A percentile compares a stretch with the other conserved stretches of the same genome.
Conservation (phyloP, 1,140 invertebrate species). For the Sycophaga agraensis region DNA sequence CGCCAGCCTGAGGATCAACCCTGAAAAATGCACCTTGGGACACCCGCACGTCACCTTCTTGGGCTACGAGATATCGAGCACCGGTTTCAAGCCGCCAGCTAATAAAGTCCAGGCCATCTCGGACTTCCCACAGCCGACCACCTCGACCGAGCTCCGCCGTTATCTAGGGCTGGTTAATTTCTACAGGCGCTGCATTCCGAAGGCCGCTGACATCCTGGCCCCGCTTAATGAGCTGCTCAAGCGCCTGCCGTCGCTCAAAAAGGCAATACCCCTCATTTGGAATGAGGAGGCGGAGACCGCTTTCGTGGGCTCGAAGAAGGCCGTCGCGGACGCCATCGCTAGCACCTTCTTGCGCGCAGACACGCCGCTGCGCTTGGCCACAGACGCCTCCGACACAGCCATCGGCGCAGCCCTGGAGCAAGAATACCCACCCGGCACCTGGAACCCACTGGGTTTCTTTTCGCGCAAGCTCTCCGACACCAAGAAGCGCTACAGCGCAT, state of each 20-base stretch:
- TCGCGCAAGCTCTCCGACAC: slow-evolving; percentile 14
- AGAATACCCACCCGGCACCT: not conserved
- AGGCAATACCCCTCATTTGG: slow-evolving; percentile 28
- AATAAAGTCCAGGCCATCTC: not conserved
- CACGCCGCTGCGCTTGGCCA: not conserved
- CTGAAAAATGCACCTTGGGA: too few relatives aligned
- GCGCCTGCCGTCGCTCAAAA: slow-evolving; percentile 29
- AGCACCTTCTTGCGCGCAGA: too few relatives aligned
- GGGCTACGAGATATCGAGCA: too few relatives aligned
- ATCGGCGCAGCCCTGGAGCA: slow-evolving; percentile 27
- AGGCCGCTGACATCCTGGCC: not conserved
- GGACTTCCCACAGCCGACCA: not conserved
- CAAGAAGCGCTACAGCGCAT: slow-evolving; percentile 38
- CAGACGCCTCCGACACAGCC: not conserved
- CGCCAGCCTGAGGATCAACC: too few relatives aligned
- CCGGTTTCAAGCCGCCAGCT: too few relatives aligned
- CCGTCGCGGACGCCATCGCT: not conserved
- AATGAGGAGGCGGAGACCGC: slow-evolving; percentile 24
- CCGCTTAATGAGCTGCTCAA: not conserved
- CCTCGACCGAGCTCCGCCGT: not conserved
- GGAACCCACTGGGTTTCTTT: slow-evolving; percentile 28
- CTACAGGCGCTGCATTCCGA: not conserved
- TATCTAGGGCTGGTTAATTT: not conserved
- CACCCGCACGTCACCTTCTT: too few relatives aligned
- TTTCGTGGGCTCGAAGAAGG: slow-evolving; percentile 10